These are phyloP conservation scores for Aspidiotus rigidus DNA, from an alignment of 2,888 invertebrate genomes.

Conservation along the genomic window DNA sequence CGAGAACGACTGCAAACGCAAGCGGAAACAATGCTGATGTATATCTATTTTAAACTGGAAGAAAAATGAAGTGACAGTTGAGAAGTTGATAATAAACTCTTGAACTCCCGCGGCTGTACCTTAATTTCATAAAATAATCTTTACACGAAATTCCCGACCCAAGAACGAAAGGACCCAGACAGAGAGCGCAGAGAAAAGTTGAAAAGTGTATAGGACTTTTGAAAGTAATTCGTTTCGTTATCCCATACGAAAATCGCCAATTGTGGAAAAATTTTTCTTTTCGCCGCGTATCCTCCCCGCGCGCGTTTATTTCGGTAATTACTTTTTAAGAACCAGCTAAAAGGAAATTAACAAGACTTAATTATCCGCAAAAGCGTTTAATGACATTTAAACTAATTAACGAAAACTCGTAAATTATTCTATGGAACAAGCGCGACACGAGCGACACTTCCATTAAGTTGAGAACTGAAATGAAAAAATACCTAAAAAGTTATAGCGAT, in stretches of 20 bases:
- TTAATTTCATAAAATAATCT: too few species aligned
- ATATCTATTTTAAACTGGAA: too few species aligned
- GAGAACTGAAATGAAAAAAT: neutral
- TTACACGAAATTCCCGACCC: too few species aligned
- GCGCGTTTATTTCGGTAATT: conserved; percentile 2
- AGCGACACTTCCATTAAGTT: conserved; percentile 19
- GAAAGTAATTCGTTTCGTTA: conserved; percentile 3
- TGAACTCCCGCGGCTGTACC: too few species aligned
- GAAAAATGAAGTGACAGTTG: too few species aligned
- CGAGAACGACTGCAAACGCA: too few species aligned
- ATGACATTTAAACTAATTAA: conserved; percentile 32
- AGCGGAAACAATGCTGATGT: too few species aligned
- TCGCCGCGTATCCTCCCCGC: neutral
- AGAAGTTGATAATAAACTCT: too few species aligned
- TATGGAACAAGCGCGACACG: conserved; percentile 28
- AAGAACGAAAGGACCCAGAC: too few species aligned
- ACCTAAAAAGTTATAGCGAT: too few species aligned
- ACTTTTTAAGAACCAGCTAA: conserved; percentile 11
- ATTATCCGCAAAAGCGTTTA: conserved; percentile 30
- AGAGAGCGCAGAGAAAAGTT: too few species aligned
- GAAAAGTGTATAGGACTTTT: neutral
- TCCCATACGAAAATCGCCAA: conserved; percentile 7
- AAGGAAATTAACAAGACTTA: conserved; percentile 32
- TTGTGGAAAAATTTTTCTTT: neutral
- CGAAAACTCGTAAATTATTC: conserved; percentile 32